Base-by-base conservation (phyloP, 2,113 vertebrate species). In the Caloenas nicobarica region DNA sequence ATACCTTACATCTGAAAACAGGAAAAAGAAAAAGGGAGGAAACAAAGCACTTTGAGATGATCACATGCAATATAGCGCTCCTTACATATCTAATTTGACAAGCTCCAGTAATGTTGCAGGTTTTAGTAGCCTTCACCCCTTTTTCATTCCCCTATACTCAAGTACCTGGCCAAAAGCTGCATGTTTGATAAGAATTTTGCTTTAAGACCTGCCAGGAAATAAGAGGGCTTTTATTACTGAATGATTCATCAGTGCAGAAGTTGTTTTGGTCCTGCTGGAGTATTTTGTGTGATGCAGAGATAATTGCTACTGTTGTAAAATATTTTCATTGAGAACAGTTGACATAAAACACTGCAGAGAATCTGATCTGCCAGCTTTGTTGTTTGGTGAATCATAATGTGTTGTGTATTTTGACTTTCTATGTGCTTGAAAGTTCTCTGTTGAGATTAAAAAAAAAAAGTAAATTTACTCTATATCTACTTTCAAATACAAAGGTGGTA, bases 331-430 rank as follows among this genome's bases (percentile, higher is more conserved):
- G 95, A 96, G 86, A 95, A 72, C 48, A 76, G 70, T 95, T 95
- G 94, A 97, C 88, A 95, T 92, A 80, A 97, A 94, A 93, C 90
- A 91, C 34, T 91, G 90, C 62, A 68, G 64, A 79, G 89, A 93
- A 96, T 92, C 76, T 88, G 92, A 95, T 94, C 94, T 93, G 85
- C 89, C 94, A 93, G 74, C 86, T 97, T 73, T 81, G 74, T 94
- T 95, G 81, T 91, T 92, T 79, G 74, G 76, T 93, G 96, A 96
- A 92, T 95, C 81, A 90, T 86, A 93, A 89, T 89, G 72, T 73
- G 56, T 91, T 94, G 87, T 92, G 8, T 91, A 93, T 93, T 95
- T 88, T 88, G 13, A 44, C 81, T 94, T 96, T 60, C 64, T 74
- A 91, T 89, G 81, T 72, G 25, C 57, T 85, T 91, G 73, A 74